Base-by-base conservation (phyloP, 2,113 vertebrate genomes). In the Lota lota region DNA sequence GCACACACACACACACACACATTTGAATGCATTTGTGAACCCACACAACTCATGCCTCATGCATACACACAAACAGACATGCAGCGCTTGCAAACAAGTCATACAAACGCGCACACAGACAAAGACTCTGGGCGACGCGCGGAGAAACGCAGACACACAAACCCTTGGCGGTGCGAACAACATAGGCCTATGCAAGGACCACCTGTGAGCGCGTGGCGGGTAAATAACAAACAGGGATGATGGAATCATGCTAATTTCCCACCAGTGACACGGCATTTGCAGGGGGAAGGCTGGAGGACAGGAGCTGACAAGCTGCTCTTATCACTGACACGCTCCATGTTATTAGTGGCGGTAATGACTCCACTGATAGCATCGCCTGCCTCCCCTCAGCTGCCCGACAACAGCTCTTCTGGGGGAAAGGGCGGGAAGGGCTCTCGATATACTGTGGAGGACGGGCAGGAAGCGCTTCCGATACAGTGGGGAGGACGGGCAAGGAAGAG, bases 301-400 rank as follows among this genome's bases (percentile, higher is more conserved):
- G 53, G 16, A 18, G 17, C 66, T 65, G 63, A 64, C 67, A 82
- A 70, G 75, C 66, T 8, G 3, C 53, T 72, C 65, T 80, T 33
- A 73, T 74, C 59, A 17, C 61, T 16, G 24, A 63, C 28, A 50
- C 54, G 6, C 61, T 76, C 73, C 75, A 22, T 28, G 20, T 57
- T 36, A 62, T 63, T 36, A 24, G 15, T 53, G 63, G 20, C 63
- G 7, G 5, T 51, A 12, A 40, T 65, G 66, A 72, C 71, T 67
- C 12, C 1, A 15, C 67, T 62, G 73, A 84, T 68, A 69, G 56
- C 68, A 50, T 40, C 4, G 5, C 50, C 66, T 79, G 61, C 76
- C 69, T 80, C 80, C 67, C 67, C 72, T 63, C 62, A 33, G 61
- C 40, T 47, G 40, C 40, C 8, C 40, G 10, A 47, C 40, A 47